Conservation (phyloP, 2,888 invertebrate genomes). For the Chrysodeixis includens region DNA sequence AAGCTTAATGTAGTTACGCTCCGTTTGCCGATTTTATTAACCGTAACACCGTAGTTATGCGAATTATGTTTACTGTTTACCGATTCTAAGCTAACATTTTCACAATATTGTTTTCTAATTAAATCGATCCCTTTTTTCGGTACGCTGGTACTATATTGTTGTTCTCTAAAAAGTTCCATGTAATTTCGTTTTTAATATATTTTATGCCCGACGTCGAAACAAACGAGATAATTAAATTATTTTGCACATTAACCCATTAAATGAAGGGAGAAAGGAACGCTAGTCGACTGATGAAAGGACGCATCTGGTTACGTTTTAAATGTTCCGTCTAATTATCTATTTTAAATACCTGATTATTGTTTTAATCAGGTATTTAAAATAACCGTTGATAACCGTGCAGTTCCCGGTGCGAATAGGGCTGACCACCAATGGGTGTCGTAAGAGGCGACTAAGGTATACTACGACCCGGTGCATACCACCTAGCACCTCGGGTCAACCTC, state of each 20-base stretch:
- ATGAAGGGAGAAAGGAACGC: not conserved
- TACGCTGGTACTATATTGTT: not conserved
- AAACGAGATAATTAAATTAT: slow-evolving; percentile 3
- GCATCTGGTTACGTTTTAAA: not conserved
- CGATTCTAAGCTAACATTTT: too few relatives aligned
- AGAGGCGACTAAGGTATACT: too few relatives aligned
- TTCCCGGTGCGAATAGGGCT: too few relatives aligned
- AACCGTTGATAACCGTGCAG: too few relatives aligned
- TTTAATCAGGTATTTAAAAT: too few relatives aligned
- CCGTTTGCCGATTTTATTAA: slow-evolving; percentile 13
- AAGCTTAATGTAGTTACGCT: slow-evolving; percentile 16
- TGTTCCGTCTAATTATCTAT: not conserved
- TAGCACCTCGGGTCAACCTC: too few relatives aligned
- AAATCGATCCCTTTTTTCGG: not conserved
- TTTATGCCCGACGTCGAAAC: not conserved
- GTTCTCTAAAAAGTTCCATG: not conserved
- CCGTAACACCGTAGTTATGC: slow-evolving; percentile 1
- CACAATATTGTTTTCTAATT: not conserved
- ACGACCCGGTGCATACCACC: too few relatives aligned
- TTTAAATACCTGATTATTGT: not conserved
- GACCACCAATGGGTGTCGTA: too few relatives aligned
- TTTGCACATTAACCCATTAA: not conserved
- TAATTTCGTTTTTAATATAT: not conserved
- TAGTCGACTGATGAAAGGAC: not conserved
- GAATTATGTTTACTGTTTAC: slow-evolving; percentile 5